phyloP scores from a whole-genome alignment of 2,113 vertebrate species.

The Tragelaphus imberbis region DNA sequence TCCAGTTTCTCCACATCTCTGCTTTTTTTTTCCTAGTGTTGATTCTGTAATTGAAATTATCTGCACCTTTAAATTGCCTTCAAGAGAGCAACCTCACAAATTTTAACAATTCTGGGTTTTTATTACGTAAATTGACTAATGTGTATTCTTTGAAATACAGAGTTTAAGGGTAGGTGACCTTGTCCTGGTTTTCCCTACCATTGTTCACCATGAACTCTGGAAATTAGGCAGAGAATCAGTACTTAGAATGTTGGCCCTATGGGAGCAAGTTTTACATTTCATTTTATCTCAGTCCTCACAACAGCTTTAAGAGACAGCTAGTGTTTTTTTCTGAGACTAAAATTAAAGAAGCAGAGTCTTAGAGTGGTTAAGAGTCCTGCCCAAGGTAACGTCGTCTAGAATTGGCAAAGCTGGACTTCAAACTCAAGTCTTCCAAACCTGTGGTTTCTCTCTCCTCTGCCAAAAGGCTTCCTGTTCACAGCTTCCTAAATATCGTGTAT shows the following conservation, averaged over 20 bases:
- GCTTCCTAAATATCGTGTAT: not conserved
- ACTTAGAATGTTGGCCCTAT: not conserved
- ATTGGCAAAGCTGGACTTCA: slow-evolving; percentile 2
- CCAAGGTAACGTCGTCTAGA: not conserved
- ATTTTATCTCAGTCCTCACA: not conserved
- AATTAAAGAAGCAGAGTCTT: not conserved
- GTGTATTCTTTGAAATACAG: not conserved
- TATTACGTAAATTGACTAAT: not conserved
- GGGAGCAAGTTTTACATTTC: not conserved
- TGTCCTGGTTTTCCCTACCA: not conserved
- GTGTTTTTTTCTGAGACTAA: not conserved
- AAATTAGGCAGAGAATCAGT: not conserved
- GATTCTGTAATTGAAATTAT: not conserved
- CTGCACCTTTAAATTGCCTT: not conserved
- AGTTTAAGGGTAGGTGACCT: slow-evolving; percentile 5
- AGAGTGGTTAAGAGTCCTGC: not conserved
- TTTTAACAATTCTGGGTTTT: not conserved
- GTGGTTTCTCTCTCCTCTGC: not conserved
- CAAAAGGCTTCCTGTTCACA: not conserved
- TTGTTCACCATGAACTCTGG: not conserved
- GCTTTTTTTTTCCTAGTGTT: not conserved
- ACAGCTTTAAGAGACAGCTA: not conserved
- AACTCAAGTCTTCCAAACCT: not conserved
- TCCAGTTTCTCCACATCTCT: not conserved
- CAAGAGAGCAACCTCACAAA: not conserved